Evolutionary conservation across 1,140 invertebrate species (phyloP).

Genomic region (Cydia splendana): DNA sequence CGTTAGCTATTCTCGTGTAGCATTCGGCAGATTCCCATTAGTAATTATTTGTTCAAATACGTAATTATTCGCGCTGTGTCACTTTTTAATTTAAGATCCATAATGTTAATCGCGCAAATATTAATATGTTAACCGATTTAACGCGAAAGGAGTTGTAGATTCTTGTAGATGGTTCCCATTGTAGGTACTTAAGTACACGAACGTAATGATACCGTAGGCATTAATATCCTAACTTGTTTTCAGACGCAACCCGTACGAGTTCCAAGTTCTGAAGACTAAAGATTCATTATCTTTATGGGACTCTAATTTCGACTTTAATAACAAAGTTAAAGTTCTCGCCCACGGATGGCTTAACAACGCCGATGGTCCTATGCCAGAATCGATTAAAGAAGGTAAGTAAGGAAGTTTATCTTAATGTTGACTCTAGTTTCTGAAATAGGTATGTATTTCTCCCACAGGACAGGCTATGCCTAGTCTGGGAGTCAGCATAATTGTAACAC

Average conservation of each 20-base stretch:
- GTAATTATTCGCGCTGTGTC: too few species aligned
- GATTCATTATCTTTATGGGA: constrained; percentile 65
- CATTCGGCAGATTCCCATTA: too few species aligned
- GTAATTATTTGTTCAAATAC: too few species aligned
- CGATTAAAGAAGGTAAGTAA: constrained; percentile 79
- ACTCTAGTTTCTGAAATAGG: not conserved
- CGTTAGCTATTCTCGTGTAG: too few species aligned
- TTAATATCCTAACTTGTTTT: constrained; percentile 32
- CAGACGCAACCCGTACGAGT: constrained; percentile 72
- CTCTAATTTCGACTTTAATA: constrained; percentile 73
- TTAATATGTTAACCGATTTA: too few species aligned
- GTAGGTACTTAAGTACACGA: constrained; percentile 22
- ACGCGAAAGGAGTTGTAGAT: too few species aligned
- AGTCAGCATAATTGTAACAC: too few species aligned
- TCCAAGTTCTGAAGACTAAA: constrained; percentile 71
- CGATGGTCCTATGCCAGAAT: constrained; percentile 75
- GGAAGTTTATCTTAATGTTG: constrained; percentile 8
- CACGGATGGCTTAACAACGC: constrained; percentile 79
- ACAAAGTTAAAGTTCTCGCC: constrained; percentile 75
- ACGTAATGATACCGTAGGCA: not conserved
- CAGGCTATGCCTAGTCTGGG: too few species aligned
- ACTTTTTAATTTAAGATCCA: too few species aligned
- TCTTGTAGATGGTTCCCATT: too few species aligned
- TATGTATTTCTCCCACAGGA: too few species aligned
- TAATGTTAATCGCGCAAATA: too few species aligned